Conservation (phyloP, 2,797 vertebrate species). For the Adrianichthys oophorus region DNA sequence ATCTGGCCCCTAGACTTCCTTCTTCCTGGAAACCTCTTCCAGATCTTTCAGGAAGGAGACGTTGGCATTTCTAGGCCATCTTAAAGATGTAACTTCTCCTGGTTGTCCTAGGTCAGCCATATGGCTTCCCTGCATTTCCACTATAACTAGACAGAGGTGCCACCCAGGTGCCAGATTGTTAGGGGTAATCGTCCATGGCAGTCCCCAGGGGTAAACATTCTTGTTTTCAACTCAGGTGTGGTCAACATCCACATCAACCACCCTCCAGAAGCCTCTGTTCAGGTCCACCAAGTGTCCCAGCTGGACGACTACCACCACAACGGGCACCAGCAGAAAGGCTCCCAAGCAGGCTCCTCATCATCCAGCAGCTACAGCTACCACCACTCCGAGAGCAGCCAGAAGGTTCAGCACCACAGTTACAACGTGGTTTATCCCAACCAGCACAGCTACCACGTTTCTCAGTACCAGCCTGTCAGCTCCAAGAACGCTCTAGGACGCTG, state of each 20-base stretch:
- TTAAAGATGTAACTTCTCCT: too few relatives aligned
- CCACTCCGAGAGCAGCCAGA: constrained; percentile 85
- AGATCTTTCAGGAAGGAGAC: too few relatives aligned
- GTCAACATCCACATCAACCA: constrained; percentile 98
- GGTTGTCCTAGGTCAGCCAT: too few relatives aligned
- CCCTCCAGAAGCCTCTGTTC: constrained; percentile 94
- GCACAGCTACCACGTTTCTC: constrained; percentile 81
- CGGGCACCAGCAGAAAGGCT: constrained; percentile 80
- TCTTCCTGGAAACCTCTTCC: too few relatives aligned
- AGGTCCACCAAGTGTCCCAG: constrained; percentile 97
- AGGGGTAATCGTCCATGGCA: too few relatives aligned
- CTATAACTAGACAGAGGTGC: too few relatives aligned
- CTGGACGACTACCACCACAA: constrained; percentile 79
- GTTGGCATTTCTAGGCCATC: too few relatives aligned
- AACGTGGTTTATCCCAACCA: constrained; percentile 84
- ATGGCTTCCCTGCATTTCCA: too few relatives aligned
- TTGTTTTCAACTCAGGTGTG: constrained; percentile 85
- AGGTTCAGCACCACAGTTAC: constrained; percentile 80
- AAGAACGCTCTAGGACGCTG: constrained; percentile 93
- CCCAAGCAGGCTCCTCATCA: constrained; percentile 74
- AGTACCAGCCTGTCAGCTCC: constrained; percentile 87
- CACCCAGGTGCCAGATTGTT: too few relatives aligned
- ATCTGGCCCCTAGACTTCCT: too few relatives aligned
- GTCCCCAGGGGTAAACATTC: too few relatives aligned
- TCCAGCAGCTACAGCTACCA: constrained; percentile 82